Conservation (phyloP, 1,140 invertebrate genomes). For the Conus betulinus region DNA sequence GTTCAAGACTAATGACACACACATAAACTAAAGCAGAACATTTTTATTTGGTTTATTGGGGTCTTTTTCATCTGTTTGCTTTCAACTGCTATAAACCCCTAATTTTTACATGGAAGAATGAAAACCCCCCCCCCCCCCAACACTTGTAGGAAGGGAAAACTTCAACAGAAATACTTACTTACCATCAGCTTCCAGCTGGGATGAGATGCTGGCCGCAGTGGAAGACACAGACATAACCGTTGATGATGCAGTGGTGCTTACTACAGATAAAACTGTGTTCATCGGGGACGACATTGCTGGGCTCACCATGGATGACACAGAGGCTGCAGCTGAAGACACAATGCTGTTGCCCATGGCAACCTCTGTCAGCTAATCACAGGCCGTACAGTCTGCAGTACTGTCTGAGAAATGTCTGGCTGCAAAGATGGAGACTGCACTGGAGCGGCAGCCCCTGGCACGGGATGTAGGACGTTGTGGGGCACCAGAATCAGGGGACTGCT, state of each 20-base stretch:
- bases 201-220: not conserved
- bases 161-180: slow-evolving; percentile 77
- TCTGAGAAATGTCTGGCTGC: not conserved
- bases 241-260: slow-evolving; percentile 78
- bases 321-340: not conserved
- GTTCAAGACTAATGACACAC: no score
- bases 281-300: slow-evolving; percentile 86
- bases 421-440: not conserved
- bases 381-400: not conserved
- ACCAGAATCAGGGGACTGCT: slow-evolving; percentile 16
- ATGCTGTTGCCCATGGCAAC: not conserved
- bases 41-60: not conserved
- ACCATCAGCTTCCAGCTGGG: slow-evolving; percentile 86
- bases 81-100: no score
- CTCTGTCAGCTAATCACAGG: not conserved
- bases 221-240: not conserved
- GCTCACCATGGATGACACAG: not conserved
- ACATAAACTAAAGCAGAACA: not conserved
- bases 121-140: no score
- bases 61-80: no score
- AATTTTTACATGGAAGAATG: no score
- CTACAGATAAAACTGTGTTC: slow-evolving; percentile 94
- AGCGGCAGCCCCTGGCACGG: not conserved
- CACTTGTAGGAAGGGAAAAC: not conserved
- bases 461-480: not conserved